Percentiles rank a stretch among this genome's conserved stretches.
phyloP scores from a whole-genome alignment of 2,113 vertebrate species.

The Petaurus breviceps region DNA sequence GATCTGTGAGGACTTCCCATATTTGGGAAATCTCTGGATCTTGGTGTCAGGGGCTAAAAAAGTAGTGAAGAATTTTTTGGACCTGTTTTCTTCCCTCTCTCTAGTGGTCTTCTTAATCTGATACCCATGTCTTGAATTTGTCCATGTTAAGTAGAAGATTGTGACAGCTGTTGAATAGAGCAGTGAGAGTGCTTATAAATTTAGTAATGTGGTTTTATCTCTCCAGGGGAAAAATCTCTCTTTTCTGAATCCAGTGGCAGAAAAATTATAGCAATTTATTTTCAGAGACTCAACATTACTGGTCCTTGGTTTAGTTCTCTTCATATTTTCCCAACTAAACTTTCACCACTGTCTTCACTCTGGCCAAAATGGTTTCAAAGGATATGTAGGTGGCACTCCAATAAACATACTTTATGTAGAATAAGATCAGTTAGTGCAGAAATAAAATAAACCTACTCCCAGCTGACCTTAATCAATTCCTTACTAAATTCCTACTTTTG shows the following conservation, averaged over 20 bases:
- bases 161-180: background rate
- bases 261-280: background rate
- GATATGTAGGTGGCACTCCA: background rate
- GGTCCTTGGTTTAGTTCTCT: background rate
- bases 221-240: background rate
- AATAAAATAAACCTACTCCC: background rate
- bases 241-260: background rate
- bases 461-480: background rate
- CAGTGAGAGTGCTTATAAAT: background rate
- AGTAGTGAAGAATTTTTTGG: background rate
- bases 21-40: background rate
- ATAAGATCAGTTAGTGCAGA: background rate
- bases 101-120: background rate
- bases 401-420: background rate
- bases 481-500: constrained; percentile 2
- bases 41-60: background rate
- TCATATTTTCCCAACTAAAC: background rate
- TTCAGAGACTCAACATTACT: background rate
- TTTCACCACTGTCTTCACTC: constrained; percentile 8
- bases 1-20: background rate
- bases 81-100: background rate
- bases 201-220: background rate
- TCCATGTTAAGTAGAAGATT: background rate
- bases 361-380: background rate
- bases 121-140: background rate